Evolutionary conservation across 2,113 vertebrate species (phyloP).

Genomic region (Megaceryle maxima): DNA sequence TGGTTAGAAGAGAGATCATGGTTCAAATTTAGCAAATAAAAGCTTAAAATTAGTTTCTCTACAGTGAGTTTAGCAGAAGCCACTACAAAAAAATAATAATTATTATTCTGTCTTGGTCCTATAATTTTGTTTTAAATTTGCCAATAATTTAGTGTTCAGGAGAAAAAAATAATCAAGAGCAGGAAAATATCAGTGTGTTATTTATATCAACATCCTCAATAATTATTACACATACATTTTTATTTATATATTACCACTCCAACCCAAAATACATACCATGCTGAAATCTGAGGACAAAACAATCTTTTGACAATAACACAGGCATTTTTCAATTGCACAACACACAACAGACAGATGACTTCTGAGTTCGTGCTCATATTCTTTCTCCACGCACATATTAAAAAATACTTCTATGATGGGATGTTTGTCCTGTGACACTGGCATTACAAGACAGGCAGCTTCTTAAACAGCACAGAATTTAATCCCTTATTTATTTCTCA

Average conservation of each 20-base stretch:
- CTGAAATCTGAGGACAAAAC: neutral
- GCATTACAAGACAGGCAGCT: neutral
- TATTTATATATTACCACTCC: neutral
- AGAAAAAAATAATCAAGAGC: neutral
- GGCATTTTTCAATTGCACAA: neutral
- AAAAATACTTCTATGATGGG: neutral
- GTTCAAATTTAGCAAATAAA: neutral
- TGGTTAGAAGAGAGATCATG: neutral
- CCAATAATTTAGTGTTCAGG: neutral
- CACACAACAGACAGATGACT: neutral
- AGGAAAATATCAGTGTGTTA: neutral
- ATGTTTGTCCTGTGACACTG: neutral
- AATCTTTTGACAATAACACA: neutral
- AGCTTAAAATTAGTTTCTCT: neutral
- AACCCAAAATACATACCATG: neutral
- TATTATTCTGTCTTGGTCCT: neutral
- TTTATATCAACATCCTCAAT: neutral
- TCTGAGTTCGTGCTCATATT: neutral
- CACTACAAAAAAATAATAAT: neutral
- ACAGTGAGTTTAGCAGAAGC: neutral
- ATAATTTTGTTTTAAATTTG: neutral
- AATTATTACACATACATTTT: neutral
- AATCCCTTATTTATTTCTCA: conserved; percentile 60
- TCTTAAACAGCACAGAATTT: neutral
- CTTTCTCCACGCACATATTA: neutral